phyloP scores from a whole-genome alignment of 2,797 vertebrate genomes.

The Chaenodraco wilsoni region DNA sequence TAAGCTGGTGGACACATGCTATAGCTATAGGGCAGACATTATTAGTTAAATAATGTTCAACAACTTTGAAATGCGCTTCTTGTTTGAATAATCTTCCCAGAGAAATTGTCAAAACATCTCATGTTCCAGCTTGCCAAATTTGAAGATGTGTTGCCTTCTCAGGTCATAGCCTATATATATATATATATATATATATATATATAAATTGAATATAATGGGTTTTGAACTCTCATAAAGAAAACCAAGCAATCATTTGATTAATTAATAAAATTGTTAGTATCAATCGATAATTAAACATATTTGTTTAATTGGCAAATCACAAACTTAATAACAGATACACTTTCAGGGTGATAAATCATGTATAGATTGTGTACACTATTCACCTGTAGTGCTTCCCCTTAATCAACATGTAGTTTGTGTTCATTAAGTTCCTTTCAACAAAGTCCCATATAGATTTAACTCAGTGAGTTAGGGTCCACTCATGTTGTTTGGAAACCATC shows the following conservation, averaged over 20 bases:
- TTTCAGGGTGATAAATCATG: no score
- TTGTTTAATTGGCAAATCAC: no score
- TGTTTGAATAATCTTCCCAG: background rate
- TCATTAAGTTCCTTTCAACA: background rate
- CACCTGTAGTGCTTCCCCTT: no score
- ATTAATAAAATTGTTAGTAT: background rate
- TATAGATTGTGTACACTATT: no score
- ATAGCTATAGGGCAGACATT: background rate
- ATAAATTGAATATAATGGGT: background rate
- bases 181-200: background rate
- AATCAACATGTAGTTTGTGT: no score
- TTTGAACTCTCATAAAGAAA: background rate
- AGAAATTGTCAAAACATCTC: background rate
- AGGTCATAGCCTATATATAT: background rate
- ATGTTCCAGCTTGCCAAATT: background rate
- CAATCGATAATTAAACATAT: no score
- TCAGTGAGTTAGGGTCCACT: background rate
- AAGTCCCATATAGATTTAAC: background rate
- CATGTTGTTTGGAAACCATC: slow-evolving; percentile 28
- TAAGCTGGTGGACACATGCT: no score
- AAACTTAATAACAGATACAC: no score
- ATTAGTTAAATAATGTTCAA: background rate
- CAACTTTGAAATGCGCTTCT: background rate
- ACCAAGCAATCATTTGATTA: background rate
- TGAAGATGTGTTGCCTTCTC: background rate